Evolutionary conservation across 2,888 invertebrate species (phyloP).

Genomic region (Drosophila anomalata): DNA sequence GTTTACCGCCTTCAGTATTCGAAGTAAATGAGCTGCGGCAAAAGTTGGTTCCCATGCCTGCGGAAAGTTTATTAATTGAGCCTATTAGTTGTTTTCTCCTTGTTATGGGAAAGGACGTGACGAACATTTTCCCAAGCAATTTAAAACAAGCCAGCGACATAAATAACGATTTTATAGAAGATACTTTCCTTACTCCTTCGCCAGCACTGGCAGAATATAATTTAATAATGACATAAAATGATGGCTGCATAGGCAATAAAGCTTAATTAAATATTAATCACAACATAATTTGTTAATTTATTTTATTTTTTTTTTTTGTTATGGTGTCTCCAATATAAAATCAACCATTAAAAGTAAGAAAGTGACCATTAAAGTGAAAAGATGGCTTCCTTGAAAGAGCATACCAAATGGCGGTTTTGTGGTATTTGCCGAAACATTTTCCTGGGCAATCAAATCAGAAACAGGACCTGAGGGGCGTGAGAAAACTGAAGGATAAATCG

Average conservation of each 20-base stretch:
- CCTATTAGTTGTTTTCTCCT: slow-evolving; percentile 59
- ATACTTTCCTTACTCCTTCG: neutral
- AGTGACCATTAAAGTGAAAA: slow-evolving; percentile 4
- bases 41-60: slow-evolving; percentile 34
- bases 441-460: slow-evolving; percentile 65
- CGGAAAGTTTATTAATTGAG: slow-evolving; percentile 69
- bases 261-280: slow-evolving; percentile 1
- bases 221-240: slow-evolving; percentile 15
- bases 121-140: slow-evolving; percentile 35
- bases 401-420: slow-evolving; percentile 22
- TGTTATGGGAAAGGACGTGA: slow-evolving; percentile 33
- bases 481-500: slow-evolving; percentile 19
- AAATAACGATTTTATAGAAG: slow-evolving; percentile 11
- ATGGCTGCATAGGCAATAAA: slow-evolving; percentile 8
- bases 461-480: slow-evolving; percentile 25
- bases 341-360: neutral
- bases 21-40: slow-evolving; percentile 60
- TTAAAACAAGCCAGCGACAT: slow-evolving; percentile 16
- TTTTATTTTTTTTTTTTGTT: neutral
- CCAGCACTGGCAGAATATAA: slow-evolving; percentile 13
- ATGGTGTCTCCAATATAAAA: neutral
- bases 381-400: slow-evolving; percentile 16
- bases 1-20: slow-evolving; percentile 18
- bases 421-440: slow-evolving; percentile 36
- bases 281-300: slow-evolving; percentile 2